Evolutionary conservation across 2,888 invertebrate species (phyloP), one percentile per base, ranked within the genome.

Genomic region (Hydropsyche betteni): DNA sequence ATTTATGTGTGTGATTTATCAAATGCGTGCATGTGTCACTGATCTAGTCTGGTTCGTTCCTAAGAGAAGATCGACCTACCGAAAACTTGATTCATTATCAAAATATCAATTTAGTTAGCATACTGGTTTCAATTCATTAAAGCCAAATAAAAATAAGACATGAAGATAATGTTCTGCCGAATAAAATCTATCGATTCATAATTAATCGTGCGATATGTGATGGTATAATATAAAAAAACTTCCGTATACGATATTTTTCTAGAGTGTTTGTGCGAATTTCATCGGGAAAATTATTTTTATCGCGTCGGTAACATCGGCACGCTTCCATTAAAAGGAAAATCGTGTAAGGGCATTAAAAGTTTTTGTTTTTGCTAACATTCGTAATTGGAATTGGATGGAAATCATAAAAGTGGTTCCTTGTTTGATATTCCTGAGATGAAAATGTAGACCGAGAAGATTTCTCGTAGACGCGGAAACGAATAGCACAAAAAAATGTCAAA

Each of bases 311-410:
- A 52, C 51, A 33, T 33, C 53, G 69, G 24, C 51, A 36, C 53
- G 74, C 36, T 14, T 64, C 68, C 70, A 74, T 74, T 79, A 77
- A 79, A 79, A 79, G 79, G 75, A 51, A 79, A 79, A 77, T 69
- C 77, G 76, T 79, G 79, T 79, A 75, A 71, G 16, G 75, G 74
- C 79, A 77, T 77, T 79, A 79, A 79, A 79, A 77, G 70, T 79
- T 79, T 70, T 76, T 76, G 79, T 77, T 79, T 79, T 77, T 75
- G 77, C 76, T 6, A 74, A 77, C 79, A 77, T 69, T 74, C 61
- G 75, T 77, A 79, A 79, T 79, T 77, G 77, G 79, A 69, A 71
- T 75, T 68, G 76, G 77, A 73, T 61, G 68, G 75, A 74, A 72
- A 77, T 76, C 75, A 78, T 77, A 77, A 78, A 76, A 78, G 76